Evolutionary conservation across 2,113 vertebrate species (phyloP), one percentile per base, ranked within the genome.

Genomic region (Psettodes erumei): DNA sequence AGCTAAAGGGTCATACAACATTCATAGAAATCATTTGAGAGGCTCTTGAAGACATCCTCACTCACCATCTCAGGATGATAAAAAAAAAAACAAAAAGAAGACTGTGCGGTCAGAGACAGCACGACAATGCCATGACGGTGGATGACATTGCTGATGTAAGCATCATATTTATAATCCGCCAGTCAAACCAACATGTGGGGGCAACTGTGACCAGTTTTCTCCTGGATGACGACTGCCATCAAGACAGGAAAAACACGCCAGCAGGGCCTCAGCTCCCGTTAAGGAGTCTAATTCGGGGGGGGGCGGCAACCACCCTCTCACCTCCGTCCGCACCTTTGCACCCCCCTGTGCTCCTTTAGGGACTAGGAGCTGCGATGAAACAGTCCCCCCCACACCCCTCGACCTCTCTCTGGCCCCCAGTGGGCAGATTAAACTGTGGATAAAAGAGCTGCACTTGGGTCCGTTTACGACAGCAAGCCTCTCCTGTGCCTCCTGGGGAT

Each of bases 371-470:
- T 19, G 23, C 21, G 78, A 71, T 51, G 63, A 76, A n/a, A n/a
- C n/a, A n/a, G 16, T 56, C 74, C 66, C 55, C 32, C n/a, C 48
- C 30, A 11, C n/a, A n/a, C n/a, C 50, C 16, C 42, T 27, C 47
- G 45, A 72, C 77, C 78, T 66, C 60, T 51, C 72, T 75, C 53
- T 25, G 71, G 69, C 75, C 86, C 89, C 88, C 48, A 81, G 77
- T 77, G 88, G 87, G 75, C 80, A 87, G 89, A 89, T 90, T 90
- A 91, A 84, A 89, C 83, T 74, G 82, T 35, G 30, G 86, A 82
- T 84, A 86, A 89, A 85, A 85, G 75, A 64, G 84, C 30, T 72
- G 65, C 84, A 87, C 84, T 88, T 82, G 85, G 83, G 87, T 89
- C 83, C 85, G 53, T 89, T 93, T 92, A 91, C 82, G 87, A 83